Conservation (phyloP, 2,888 invertebrate genomes). For the Lydus trimaculatus region DNA sequence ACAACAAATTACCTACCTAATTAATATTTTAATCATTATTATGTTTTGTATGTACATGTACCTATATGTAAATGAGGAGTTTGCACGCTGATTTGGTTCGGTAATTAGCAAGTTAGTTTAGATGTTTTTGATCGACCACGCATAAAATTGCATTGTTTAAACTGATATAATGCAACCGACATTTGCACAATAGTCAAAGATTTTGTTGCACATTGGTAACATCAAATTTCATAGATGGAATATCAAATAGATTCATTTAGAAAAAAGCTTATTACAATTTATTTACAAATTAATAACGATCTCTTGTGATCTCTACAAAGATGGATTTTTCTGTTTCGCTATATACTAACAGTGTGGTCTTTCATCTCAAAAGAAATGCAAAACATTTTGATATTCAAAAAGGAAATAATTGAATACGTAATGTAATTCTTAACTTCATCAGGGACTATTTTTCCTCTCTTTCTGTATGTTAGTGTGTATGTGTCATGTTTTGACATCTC, state of each 20-base stretch:
- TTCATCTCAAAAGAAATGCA: constrained; percentile 30
- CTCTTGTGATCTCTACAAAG: background rate
- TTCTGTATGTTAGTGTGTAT: constrained; percentile 34
- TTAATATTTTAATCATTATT: constrained; percentile 32
- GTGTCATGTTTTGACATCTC: constrained; percentile 42
- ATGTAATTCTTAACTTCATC: constrained; percentile 53
- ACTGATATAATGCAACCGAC: constrained; percentile 29
- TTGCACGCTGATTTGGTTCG: constrained; percentile 23
- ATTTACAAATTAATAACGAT: background rate
- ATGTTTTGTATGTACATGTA: background rate
- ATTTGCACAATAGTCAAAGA: constrained; percentile 21
- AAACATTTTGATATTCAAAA: constrained; percentile 47
- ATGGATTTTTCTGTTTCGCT: constrained; percentile 11
- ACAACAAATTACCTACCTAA: constrained; percentile 23
- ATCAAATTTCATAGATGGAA: constrained; percentile 20
- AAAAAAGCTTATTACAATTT: background rate
- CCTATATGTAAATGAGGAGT: constrained; percentile 9
- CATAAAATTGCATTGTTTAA: constrained; percentile 36
- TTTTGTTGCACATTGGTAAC: constrained; percentile 22
- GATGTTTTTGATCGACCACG: constrained; percentile 33
- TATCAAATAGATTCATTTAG: constrained; percentile 16
- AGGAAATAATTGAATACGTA: constrained; percentile 54
- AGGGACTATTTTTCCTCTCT: constrained; percentile 18
- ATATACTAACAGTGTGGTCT: constrained; percentile 17
- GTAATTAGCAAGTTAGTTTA: constrained; percentile 31